phyloP scores from a whole-genome alignment of 2,888 invertebrate species.

The Antitype chi region DNA sequence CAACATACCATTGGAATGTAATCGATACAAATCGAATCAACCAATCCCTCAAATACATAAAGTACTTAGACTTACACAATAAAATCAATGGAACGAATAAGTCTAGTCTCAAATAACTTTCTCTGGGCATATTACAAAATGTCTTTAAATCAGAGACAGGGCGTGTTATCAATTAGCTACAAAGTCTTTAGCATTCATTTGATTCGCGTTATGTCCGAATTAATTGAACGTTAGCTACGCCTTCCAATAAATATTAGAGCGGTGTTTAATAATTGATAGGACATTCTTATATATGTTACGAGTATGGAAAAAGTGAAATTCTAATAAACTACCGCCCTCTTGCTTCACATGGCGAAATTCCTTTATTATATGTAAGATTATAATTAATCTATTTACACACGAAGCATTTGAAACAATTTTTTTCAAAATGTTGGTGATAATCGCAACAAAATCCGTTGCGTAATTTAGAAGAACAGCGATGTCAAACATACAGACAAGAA shows the following conservation, averaged over 20 bases:
- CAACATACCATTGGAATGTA: neutral
- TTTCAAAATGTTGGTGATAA: too few relatives aligned
- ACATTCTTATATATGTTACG: constrained; percentile 31
- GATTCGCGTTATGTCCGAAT: constrained; percentile 72
- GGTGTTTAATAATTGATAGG: constrained; percentile 45
- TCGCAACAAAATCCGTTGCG: too few relatives aligned
- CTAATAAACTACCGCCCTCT: neutral
- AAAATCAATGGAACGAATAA: constrained; percentile 53
- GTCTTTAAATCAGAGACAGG: constrained; percentile 71
- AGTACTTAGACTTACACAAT: constrained; percentile 44
- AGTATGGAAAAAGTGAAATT: constrained; percentile 31
- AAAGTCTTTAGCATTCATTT: constrained; percentile 75
- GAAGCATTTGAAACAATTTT: too few relatives aligned
- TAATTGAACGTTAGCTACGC: constrained; percentile 71
- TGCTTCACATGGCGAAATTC: neutral
- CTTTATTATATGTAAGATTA: too few relatives aligned
- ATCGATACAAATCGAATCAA: constrained; percentile 23
- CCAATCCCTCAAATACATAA: constrained; percentile 25
- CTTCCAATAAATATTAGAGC: constrained; percentile 60
- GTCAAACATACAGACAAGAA: too few relatives aligned
- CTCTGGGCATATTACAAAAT: constrained; percentile 69
- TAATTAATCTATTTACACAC: too few relatives aligned
- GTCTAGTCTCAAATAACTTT: constrained; percentile 55
- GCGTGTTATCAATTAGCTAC: constrained; percentile 78
- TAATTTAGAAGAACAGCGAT: too few relatives aligned